Conservation (phyloP, 2,113 vertebrate genomes). For the Callipepla californica region DNA sequence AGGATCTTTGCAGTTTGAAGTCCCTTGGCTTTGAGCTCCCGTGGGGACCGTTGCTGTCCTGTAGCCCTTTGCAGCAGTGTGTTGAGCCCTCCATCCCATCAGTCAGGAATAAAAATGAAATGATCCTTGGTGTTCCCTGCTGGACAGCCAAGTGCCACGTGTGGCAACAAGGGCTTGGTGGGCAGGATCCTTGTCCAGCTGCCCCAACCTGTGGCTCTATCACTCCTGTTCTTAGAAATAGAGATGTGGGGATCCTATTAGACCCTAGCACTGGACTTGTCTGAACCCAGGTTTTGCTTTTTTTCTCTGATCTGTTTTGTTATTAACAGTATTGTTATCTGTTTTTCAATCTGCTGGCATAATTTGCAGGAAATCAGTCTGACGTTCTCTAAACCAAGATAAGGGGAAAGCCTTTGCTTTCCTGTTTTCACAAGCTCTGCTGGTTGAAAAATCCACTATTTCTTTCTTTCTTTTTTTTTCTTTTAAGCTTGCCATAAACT, state of each 20-base stretch:
- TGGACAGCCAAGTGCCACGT: background rate
- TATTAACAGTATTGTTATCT: background rate
- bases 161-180: accelerated
- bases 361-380: background rate
- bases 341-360: background rate
- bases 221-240: accelerated
- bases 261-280: background rate
- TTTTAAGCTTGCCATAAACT: background rate
- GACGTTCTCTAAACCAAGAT: background rate
- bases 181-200: background rate
- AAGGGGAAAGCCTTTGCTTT: background rate
- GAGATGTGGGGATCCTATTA: background rate
- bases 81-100: background rate
- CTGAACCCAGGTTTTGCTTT: background rate
- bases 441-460: background rate
- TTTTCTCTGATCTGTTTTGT: background rate
- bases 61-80: background rate
- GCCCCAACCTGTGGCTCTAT: background rate
- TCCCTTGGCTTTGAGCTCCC: background rate
- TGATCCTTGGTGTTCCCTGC: conserved; percentile 1
- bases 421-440: background rate
- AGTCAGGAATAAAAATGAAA: background rate
- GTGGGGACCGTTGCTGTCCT: background rate
- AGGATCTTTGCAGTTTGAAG: conserved; percentile 32
- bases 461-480: background rate